Base-by-base conservation (phyloP, 2,888 invertebrate genomes). In the Liposcelis brunnea region DNA sequence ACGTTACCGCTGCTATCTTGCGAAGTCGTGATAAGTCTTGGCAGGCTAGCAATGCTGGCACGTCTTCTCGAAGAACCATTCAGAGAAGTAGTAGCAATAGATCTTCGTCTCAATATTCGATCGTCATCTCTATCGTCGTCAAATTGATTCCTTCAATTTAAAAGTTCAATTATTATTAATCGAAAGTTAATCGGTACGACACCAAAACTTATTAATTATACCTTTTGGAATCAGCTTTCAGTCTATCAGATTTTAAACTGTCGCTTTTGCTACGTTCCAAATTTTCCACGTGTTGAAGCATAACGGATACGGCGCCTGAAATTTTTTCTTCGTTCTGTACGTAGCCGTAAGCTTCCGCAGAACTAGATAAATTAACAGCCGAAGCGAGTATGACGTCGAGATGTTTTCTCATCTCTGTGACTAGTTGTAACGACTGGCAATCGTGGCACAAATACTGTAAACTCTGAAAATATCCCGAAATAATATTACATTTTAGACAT, bases 91-190 rank as follows among this genome's bases (percentile, higher is more conserved):
- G 40, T 21, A 15, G 40, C 40, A 5, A 40, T 21, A n/a, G 40
- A 40, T 19, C 40, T 14, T 14, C 40, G 40, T n/a, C 40, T 7
- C 6, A 40, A n/a, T 21, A 40, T 21, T n/a, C 40, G 15, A 6
- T 40, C 40, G 19, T 40, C 40, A 11, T 40, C 40, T n/a, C 40
- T 14, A 6, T 16, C 16, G 12, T 40, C 40, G n/a, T 40, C 40
- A 10, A 35, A 15, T 35, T 35, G 16, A 35, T 5, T 7, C 16
- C 14, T 35, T 10, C 32, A 32, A 32, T 10, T 32, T 10, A 32
- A 32, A 32, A 32, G 32, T 32, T 32, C 10, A 32, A 32, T 32
- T n/a, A 32, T 32, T 32, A 10, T 32, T 10, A 32, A n/a, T 32
- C 32, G 10, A 32, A 10, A 32, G 32, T 32, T 32, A 32, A 10